phyloP scores from a whole-genome alignment of 2,113 vertebrate species.

The Gymnogyps californianus region DNA sequence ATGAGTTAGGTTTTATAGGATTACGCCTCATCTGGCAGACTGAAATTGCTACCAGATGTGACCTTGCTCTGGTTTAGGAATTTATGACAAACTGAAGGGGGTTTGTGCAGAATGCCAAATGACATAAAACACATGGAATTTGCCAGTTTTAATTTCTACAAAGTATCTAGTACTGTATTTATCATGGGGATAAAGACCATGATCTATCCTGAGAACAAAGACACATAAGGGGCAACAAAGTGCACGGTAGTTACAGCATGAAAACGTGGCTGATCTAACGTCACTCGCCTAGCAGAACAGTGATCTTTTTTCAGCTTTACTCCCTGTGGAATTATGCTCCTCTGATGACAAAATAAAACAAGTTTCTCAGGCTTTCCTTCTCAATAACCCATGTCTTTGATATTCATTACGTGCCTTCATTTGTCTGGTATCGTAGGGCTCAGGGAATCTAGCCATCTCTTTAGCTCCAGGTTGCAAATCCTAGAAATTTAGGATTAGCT shows the following conservation, averaged over 20 bases:
- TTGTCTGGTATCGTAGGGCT: neutral
- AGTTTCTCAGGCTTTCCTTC: neutral
- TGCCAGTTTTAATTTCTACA: neutral
- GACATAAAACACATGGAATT: conserved; percentile 54
- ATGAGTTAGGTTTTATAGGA: neutral
- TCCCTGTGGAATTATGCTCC: neutral
- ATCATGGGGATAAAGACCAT: neutral
- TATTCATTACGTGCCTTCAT: neutral
- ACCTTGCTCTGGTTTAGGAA: conserved; percentile 36
- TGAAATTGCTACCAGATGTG: conserved; percentile 61
- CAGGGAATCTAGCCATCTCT: fast-evolving
- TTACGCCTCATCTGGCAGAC: conserved; percentile 34
- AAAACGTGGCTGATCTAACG: neutral
- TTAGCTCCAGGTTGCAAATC: neutral
- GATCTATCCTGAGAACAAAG: neutral
- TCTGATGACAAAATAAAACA: neutral
- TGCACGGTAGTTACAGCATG: neutral
- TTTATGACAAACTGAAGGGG: conserved; percentile 27
- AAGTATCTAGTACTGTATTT: neutral
- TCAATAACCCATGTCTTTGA: neutral
- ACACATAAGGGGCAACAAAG: neutral
- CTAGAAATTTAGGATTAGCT: neutral
- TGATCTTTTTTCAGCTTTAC: neutral
- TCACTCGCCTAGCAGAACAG: neutral
- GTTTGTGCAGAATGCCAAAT: conserved; percentile 20